Conservation (phyloP, 2,113 vertebrate species). For the Pelecanoides urinatrix region DNA sequence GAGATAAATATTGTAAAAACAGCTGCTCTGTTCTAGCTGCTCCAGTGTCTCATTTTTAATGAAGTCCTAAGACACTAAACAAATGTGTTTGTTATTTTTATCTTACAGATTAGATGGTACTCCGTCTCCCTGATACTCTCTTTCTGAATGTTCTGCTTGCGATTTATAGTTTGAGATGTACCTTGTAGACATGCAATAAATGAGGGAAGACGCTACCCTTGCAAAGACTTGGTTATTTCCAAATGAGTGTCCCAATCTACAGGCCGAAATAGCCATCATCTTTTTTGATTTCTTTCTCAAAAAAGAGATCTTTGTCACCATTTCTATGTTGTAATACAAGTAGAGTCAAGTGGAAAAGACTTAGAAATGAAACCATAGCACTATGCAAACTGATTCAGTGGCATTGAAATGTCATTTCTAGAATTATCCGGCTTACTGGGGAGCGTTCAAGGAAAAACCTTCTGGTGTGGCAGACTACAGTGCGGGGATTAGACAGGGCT, state of each 20-base stretch:
- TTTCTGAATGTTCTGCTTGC: not conserved
- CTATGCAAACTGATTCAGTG: slow-evolving; percentile 1
- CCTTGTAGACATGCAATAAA: not conserved
- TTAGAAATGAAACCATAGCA: not conserved
- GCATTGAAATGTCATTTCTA: slow-evolving; percentile 58
- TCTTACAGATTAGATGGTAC: not conserved
- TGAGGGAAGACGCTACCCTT: not conserved
- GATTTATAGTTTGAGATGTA: not conserved
- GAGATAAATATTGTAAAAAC: not conserved
- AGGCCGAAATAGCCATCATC: accelerated
- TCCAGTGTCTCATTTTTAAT: not conserved
- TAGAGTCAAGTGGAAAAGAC: not conserved
- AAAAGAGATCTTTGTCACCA: not conserved
- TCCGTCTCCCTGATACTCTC: not conserved
- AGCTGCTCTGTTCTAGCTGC: not conserved
- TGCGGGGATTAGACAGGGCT: not conserved
- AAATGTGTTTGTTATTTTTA: not conserved
- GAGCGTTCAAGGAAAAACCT: slow-evolving; percentile 57
- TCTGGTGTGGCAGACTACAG: not conserved
- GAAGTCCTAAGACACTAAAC: not conserved
- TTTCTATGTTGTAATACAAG: not conserved
- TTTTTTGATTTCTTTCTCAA: not conserved
- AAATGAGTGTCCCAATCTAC: not conserved
- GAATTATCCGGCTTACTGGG: slow-evolving; percentile 46
- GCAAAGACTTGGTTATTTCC: not conserved